Evolutionary conservation across 2,888 invertebrate genomes (phyloP).

Genomic region (Nemapogon koenigi): DNA sequence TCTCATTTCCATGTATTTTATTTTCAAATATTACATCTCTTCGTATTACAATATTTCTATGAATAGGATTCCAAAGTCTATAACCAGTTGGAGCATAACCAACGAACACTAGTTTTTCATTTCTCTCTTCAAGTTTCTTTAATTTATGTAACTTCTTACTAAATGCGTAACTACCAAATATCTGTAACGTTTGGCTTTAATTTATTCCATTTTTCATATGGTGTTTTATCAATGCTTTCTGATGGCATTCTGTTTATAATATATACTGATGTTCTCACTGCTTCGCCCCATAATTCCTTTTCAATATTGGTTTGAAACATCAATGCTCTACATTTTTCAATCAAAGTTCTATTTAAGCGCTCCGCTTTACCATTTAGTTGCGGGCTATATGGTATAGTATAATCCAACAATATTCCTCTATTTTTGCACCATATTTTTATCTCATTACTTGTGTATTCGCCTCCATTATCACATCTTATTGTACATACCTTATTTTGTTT

Average conservation of each 20-base stretch:
- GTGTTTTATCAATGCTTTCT: constrained; percentile 21
- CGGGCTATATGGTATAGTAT: constrained; percentile 22
- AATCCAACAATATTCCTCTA: constrained; percentile 19
- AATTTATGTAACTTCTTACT: too few species aligned
- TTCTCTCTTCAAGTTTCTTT: constrained; percentile 20
- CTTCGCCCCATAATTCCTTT: constrained; percentile 20
- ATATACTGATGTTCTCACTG: constrained; percentile 21
- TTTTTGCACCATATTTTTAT: constrained; percentile 19
- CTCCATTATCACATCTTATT: constrained; percentile 21
- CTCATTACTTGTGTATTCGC: constrained; percentile 19
- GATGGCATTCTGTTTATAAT: constrained; percentile 22
- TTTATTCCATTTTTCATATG: constrained; percentile 21
- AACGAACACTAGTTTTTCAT: constrained; percentile 21
- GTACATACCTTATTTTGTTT: constrained; percentile 19
- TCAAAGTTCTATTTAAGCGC: too few species aligned
- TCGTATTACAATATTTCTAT: not conserved
- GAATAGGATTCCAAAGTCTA: constrained; percentile 16
- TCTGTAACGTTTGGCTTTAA: constrained; percentile 21
- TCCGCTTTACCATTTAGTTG: constrained; percentile 23
- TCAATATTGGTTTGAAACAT: constrained; percentile 20
- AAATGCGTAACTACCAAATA: too few species aligned
- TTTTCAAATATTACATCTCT: not conserved
- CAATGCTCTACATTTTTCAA: constrained; percentile 19
- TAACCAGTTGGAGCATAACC: constrained; percentile 23
- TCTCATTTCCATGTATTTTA: constrained; percentile 21